Percentiles rank a stretch among this genome's conserved stretches.
Evolutionary conservation across 2,888 invertebrate species (phyloP).

Genomic region (Lissonota sp.): DNA sequence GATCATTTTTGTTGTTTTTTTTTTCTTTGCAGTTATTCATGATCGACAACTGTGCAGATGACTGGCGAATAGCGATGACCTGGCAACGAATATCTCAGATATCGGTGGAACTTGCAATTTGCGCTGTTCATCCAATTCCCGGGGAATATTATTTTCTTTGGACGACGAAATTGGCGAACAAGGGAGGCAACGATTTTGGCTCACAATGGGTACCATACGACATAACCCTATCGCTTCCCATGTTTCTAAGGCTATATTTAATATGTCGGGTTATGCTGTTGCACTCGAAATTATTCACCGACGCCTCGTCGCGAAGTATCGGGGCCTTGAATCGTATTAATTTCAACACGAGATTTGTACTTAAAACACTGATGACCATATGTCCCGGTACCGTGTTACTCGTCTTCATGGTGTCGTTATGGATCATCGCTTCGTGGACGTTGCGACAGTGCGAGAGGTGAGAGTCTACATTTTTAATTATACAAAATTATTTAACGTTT

Average conservation of each 20-base stretch:
- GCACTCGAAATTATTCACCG: conserved; percentile 99
- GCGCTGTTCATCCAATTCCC: conserved; percentile 99
- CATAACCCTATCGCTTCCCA: conserved; percentile 98
- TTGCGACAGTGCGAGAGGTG: conserved; percentile 99
- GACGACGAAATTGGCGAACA: conserved; percentile 97
- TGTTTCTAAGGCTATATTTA: conserved; percentile 99
- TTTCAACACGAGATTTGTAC: conserved; percentile 98
- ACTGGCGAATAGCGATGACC: conserved; percentile 99
- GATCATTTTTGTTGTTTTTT: too few relatives aligned
- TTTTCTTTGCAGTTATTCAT: conserved; percentile 93
- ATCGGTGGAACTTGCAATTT: conserved; percentile 95
- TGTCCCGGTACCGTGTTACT: conserved; percentile 98
- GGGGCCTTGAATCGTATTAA: conserved; percentile 99
- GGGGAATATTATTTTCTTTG: conserved; percentile 98
- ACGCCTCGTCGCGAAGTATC: conserved; percentile 99
- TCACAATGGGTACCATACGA: conserved; percentile 94
- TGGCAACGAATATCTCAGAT: conserved; percentile 98
- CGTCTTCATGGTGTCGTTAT: conserved; percentile 99
- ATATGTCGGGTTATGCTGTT: conserved; percentile 99
- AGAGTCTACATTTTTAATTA: conserved; percentile 82
- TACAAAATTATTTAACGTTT: conserved; percentile 53
- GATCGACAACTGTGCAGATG: conserved; percentile 99
- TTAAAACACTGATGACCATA: conserved; percentile 99
- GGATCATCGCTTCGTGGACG: conserved; percentile 99
- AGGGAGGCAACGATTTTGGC: conserved; percentile 87